phyloP scores from a whole-genome alignment of 2,113 vertebrate genomes.

The Spea multiplicata region DNA sequence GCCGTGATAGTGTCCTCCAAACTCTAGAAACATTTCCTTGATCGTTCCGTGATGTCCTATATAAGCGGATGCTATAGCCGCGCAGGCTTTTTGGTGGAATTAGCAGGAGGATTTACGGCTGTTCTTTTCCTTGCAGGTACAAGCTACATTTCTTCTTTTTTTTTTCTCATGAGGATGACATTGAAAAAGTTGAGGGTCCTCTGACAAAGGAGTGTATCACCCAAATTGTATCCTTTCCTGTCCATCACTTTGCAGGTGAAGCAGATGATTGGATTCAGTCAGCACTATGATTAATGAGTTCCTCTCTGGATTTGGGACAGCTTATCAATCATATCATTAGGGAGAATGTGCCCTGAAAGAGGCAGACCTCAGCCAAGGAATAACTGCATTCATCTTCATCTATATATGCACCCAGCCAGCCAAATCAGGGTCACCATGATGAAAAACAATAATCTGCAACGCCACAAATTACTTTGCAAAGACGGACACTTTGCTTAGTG shows the following conservation, averaged over 20 bases:
- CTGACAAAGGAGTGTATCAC: slow-evolving; percentile 77
- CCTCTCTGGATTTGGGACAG: slow-evolving; percentile 96
- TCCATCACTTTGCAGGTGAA: slow-evolving; percentile 97
- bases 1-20: slow-evolving; percentile 52
- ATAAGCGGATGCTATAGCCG: slow-evolving; percentile 46
- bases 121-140: slow-evolving; percentile 61
- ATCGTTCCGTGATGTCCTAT: slow-evolving; percentile 48
- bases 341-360: slow-evolving; percentile 98
- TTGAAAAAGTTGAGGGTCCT: slow-evolving; percentile 77
- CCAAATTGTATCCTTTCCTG: slow-evolving; percentile 92
- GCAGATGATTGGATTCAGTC: slow-evolving; percentile 99
- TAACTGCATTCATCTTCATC: slow-evolving; percentile 99
- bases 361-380: slow-evolving; percentile 97
- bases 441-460: slow-evolving; percentile 99
- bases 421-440: slow-evolving; percentile 98
- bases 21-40: slow-evolving; percentile 46
- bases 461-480: slow-evolving; percentile 99
- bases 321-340: slow-evolving; percentile 99
- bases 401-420: slow-evolving; percentile 97
- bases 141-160: slow-evolving; percentile 70
- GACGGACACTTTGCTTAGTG: slow-evolving; percentile 81
- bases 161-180: slow-evolving; percentile 77
- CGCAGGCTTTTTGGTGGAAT: slow-evolving; percentile 42
- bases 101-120: slow-evolving; percentile 42
- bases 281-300: slow-evolving; percentile 98